These are phyloP conservation scores for Fringilla coelebs DNA, from an alignment of 2,797 vertebrate species.

Conservation along the genomic window DNA sequence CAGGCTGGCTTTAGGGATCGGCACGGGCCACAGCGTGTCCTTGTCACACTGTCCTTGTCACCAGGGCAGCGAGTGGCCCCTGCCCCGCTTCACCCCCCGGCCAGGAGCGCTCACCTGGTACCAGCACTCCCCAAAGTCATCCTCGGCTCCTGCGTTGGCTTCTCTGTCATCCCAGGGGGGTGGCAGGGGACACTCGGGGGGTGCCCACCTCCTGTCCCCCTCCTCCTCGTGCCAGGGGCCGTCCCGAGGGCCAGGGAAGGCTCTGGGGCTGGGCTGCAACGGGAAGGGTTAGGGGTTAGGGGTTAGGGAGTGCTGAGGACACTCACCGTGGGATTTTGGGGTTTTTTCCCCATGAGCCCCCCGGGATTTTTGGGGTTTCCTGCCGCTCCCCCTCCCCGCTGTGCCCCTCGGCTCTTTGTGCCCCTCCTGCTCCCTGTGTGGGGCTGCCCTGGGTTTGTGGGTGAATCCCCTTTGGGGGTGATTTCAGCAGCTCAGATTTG, in stretches of 20 bases:
- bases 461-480: not conserved
- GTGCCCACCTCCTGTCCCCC: not conserved
- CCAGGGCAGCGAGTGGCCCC: too few species aligned
- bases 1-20: accelerated
- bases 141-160: not conserved
- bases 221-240: not conserved
- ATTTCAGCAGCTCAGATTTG: not conserved
- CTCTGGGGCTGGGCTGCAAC: not conserved
- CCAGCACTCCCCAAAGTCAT: not conserved
- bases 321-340: too few species aligned
- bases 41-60: too few species aligned
- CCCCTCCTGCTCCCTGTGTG: not conserved
- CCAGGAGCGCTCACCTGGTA: not conserved
- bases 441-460: accelerated
- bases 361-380: not conserved
- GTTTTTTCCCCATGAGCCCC: too few species aligned
- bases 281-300: accelerated
- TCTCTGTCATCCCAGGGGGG: not conserved
- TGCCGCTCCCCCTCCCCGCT: accelerated
- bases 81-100: too few species aligned
- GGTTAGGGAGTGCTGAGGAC: too few species aligned
- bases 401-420: not conserved
- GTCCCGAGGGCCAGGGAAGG: not conserved
- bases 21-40: not conserved
- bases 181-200: accelerated